Evolutionary conservation across 2,888 invertebrate genomes (phyloP).

Genomic region (Falcaria lacertinaria): DNA sequence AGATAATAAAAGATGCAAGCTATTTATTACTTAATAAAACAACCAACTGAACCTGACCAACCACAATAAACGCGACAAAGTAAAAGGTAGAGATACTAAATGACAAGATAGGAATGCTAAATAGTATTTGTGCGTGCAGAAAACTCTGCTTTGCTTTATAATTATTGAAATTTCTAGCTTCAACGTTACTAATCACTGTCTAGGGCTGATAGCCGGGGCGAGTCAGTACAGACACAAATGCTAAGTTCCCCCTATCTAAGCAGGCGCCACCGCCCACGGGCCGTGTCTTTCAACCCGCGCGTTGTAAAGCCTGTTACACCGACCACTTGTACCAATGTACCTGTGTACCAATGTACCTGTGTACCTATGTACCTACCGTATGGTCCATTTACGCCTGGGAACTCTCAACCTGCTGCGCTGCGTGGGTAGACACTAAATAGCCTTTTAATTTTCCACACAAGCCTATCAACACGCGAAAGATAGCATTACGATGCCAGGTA

Average conservation of each 20-base stretch:
- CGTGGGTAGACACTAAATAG: constrained; percentile 67
- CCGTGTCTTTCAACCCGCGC: constrained; percentile 31
- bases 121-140: constrained; percentile 14
- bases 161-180: constrained; percentile 54
- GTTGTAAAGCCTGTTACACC: constrained; percentile 34
- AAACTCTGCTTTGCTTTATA: constrained; percentile 31
- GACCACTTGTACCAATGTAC: constrained; percentile 28
- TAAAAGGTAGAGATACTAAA: constrained; percentile 13
- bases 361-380: constrained; percentile 23
- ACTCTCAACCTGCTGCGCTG: constrained; percentile 47
- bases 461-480: constrained; percentile 49
- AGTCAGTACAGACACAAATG: constrained; percentile 27
- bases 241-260: constrained; percentile 36
- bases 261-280: constrained; percentile 51
- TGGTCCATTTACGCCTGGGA: constrained; percentile 43
- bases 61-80: constrained; percentile 4
- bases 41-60: not conserved
- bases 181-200: constrained; percentile 52
- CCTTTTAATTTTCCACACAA: constrained; percentile 72
- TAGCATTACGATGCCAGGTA: constrained; percentile 43
- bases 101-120: constrained; percentile 15
- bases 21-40: not conserved
- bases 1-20: not conserved
- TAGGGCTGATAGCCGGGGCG: constrained; percentile 39
- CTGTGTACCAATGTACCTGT: constrained; percentile 29